Percentiles rank a stretch among this genome's conserved stretches.
These are phyloP conservation scores for Pollachius pollachius DNA, from an alignment of 2,113 vertebrate species.

Conservation along the genomic window DNA sequence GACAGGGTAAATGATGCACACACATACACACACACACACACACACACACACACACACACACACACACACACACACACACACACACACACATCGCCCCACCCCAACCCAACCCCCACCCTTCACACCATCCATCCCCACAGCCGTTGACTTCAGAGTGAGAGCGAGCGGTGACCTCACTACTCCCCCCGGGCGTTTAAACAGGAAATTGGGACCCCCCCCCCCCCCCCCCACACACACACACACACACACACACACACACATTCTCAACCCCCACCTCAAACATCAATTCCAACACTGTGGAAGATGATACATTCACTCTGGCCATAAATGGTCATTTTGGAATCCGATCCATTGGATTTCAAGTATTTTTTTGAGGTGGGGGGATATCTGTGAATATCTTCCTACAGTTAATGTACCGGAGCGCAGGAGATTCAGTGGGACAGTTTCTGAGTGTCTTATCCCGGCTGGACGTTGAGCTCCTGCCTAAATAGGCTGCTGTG, in stretches of 20 bases:
- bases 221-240: too few relatives aligned
- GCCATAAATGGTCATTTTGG: conserved; percentile 3
- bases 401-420: conserved; percentile 16
- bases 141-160: conserved; percentile 51
- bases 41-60: too few relatives aligned
- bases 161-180: conserved; percentile 65
- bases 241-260: conserved; percentile 5
- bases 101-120: background rate
- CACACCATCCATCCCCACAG: background rate
- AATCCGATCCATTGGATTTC: background rate
- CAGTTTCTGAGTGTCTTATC: background rate
- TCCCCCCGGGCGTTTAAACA: conserved; percentile 58
- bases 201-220: conserved; percentile 52
- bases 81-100: too few relatives aligned
- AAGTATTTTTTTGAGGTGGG: background rate
- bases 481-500: conserved; percentile 65
- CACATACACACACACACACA: too few relatives aligned
- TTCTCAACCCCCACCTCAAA: conserved; percentile 21
- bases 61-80: background rate
- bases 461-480: conserved; percentile 33
- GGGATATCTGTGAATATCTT: too few relatives aligned
- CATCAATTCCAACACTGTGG: conserved; percentile 24
- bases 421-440: conserved; percentile 38
- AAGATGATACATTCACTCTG: conserved; percentile 32
- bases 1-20: background rate